Conservation (phyloP, 2,113 vertebrate species). For the Ceuthmochares aereus region DNA sequence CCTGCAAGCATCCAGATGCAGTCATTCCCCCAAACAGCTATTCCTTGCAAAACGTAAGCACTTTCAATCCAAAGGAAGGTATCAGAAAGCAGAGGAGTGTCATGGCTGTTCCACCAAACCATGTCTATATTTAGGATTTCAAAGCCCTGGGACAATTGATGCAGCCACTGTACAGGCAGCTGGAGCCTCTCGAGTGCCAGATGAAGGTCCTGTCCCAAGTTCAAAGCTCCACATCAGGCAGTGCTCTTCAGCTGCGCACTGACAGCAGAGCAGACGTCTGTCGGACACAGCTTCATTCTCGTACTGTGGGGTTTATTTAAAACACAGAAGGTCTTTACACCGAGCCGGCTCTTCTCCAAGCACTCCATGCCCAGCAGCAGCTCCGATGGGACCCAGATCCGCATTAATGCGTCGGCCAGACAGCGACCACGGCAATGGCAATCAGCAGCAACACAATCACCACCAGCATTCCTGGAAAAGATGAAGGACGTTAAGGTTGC, state of each 20-base stretch:
- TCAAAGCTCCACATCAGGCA: background rate
- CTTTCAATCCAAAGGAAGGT: background rate
- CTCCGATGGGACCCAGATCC: fast-evolving
- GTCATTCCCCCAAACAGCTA: background rate
- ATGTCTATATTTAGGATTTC: fast-evolving
- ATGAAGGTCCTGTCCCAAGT: background rate
- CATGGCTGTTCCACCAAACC: fast-evolving
- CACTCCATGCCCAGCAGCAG: background rate
- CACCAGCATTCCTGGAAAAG: conserved; percentile 72
- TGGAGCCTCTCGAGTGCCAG: background rate
- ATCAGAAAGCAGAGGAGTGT: background rate
- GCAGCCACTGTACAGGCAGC: background rate
- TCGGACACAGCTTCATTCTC: background rate
- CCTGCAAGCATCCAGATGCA: background rate
- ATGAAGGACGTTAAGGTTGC: background rate
- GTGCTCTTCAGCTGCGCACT: background rate
- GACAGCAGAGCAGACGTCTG: fast-evolving
- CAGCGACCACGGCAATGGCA: conserved; percentile 70
- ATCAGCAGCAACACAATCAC: conserved; percentile 74
- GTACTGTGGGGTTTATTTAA: background rate
- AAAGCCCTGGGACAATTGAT: fast-evolving
- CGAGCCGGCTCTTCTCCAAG: background rate
- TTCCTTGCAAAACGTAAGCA: fast-evolving
- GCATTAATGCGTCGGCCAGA: conserved; percentile 18
- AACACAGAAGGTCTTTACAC: background rate